Evolutionary conservation across 2,888 invertebrate species (phyloP).

Genomic region (Ischnura elegans): DNA sequence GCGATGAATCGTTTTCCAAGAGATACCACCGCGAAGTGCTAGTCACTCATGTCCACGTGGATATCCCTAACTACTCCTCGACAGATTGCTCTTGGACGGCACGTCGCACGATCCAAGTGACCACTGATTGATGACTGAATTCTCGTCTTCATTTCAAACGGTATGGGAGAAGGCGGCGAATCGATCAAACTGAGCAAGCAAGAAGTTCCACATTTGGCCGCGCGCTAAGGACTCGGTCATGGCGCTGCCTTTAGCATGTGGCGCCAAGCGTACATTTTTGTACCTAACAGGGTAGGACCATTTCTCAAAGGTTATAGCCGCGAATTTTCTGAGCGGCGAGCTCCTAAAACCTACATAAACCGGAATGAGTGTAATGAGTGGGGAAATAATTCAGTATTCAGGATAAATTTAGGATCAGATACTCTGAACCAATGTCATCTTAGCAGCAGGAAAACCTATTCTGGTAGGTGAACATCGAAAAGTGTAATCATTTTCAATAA

Average conservation of each 20-base stretch:
- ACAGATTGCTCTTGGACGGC: neutral
- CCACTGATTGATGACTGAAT: conserved; percentile 42
- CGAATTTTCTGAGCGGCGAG: too few relatives aligned
- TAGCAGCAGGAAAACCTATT: too few relatives aligned
- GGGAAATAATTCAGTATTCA: too few relatives aligned
- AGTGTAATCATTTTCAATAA: too few relatives aligned
- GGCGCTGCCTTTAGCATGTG: conserved; percentile 10
- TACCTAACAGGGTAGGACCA: neutral
- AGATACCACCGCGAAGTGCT: neutral
- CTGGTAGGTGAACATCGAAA: too few relatives aligned
- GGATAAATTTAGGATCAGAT: too few relatives aligned
- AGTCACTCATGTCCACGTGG: neutral
- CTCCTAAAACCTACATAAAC: too few relatives aligned
- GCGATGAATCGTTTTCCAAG: neutral
- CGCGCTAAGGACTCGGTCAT: neutral
- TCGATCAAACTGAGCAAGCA: neutral
- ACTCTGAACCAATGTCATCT: too few relatives aligned
- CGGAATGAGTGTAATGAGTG: too few relatives aligned
- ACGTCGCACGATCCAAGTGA: neutral
- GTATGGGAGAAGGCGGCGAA: neutral
- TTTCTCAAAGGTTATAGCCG: neutral
- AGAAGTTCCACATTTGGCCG: neutral
- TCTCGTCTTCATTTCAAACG: neutral
- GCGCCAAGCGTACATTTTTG: neutral
- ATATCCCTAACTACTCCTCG: neutral